Percentiles rank a stretch among this genome's conserved stretches.
These are phyloP conservation scores for Anoplius nigerrimus DNA, from an alignment of 2,888 invertebrate species.

Conservation along the genomic window DNA sequence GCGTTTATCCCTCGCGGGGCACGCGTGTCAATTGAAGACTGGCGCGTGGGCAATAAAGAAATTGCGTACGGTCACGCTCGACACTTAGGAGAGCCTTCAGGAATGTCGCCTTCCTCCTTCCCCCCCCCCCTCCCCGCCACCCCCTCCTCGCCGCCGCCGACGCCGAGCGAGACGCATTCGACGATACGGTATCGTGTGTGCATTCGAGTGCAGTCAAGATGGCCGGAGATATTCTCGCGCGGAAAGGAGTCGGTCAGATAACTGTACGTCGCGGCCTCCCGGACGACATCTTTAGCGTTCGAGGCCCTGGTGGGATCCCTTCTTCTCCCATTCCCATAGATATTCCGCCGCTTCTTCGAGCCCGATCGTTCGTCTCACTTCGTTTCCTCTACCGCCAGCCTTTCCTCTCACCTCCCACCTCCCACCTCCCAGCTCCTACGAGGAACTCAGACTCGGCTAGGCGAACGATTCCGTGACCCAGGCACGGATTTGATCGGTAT, in stretches of 20 bases:
- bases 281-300: constrained; percentile 69
- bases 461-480: constrained; percentile 5
- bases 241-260: constrained; percentile 73
- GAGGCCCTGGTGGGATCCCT: constrained; percentile 51
- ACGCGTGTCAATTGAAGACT: too few species aligned
- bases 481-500: not conserved
- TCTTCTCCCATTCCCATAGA: constrained; percentile 39
- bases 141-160: too few species aligned
- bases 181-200: not conserved
- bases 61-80: too few species aligned
- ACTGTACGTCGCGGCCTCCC: constrained; percentile 73
- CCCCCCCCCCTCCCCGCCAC: too few species aligned
- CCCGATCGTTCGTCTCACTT: not conserved
- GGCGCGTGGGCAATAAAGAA: too few species aligned
- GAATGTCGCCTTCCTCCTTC: too few species aligned
- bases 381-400: too few species aligned
- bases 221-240: constrained; percentile 38
- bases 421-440: not conserved
- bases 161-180: not conserved
- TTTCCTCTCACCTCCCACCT: not conserved
- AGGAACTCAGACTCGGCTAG: too few species aligned
- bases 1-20: too few species aligned
- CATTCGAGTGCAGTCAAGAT: constrained; percentile 10
- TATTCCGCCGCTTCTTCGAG: not conserved
- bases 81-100: too few species aligned